Evolutionary conservation across 2,797 vertebrate species (phyloP).

Genomic region (Lacerta bilineata): DNA sequence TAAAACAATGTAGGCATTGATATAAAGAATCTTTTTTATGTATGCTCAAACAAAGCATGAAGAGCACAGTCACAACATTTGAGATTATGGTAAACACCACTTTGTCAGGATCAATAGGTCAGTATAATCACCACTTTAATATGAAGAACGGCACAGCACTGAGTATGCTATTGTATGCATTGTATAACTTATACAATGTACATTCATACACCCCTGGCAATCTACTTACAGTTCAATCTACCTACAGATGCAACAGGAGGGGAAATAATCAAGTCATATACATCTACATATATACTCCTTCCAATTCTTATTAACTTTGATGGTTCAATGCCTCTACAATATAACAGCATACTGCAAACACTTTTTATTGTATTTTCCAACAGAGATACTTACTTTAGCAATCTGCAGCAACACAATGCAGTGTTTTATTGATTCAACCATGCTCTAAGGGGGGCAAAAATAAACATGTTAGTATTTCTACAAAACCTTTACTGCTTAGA

Average conservation of each 20-base stretch:
- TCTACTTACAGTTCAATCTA: background rate
- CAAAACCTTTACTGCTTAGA: background rate
- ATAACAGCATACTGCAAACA: background rate
- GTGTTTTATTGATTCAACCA: slow-evolving; percentile 99
- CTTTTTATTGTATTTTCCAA: background rate
- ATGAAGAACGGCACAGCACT: background rate
- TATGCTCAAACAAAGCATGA: background rate
- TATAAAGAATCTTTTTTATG: background rate
- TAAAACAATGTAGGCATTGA: background rate
- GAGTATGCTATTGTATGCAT: background rate
- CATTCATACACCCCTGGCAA: no score
- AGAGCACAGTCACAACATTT: background rate
- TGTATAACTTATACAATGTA: background rate
- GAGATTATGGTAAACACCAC: background rate
- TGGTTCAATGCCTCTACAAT: background rate
- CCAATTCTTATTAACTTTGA: background rate
- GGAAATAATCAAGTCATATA: background rate
- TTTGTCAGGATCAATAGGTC: background rate
- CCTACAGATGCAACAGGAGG: background rate
- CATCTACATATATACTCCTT: slow-evolving; percentile 24
- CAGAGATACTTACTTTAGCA: slow-evolving; percentile 92
- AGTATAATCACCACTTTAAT: slow-evolving; percentile 11
- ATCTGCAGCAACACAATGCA: slow-evolving; percentile 99
- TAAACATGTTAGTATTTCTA: slow-evolving; percentile 40
- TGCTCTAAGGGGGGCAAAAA: slow-evolving; percentile 89